These are phyloP conservation scores for Pygmarrhopalites habei DNA, from an alignment of 1,140 invertebrate species.

Conservation along the genomic window DNA sequence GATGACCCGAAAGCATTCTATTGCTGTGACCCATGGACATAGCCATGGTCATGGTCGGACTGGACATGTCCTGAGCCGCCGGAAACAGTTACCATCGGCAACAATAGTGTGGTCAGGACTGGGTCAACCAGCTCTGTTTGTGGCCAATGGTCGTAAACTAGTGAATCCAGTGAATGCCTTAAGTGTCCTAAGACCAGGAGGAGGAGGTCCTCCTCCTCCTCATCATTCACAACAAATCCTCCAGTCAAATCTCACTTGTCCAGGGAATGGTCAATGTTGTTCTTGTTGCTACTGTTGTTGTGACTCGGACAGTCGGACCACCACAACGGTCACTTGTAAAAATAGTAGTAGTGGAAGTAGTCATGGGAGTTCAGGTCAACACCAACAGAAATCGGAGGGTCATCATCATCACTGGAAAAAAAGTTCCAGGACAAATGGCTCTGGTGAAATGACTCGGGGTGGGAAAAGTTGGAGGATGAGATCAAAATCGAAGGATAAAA, in stretches of 20 bases:
- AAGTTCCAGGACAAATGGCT: too few relatives aligned
- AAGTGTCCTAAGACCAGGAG: neutral
- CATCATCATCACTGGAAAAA: too few relatives aligned
- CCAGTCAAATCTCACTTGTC: neutral
- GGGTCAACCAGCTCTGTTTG: conserved; percentile 15
- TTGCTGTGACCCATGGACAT: conserved; percentile 3
- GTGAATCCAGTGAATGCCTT: conserved; percentile 36
- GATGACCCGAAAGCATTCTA: conserved; percentile 19
- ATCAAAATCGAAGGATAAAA: conserved; percentile 16
- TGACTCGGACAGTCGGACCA: conserved; percentile 15
- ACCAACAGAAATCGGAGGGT: too few relatives aligned
- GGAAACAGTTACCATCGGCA: neutral
- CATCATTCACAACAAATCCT: conserved; percentile 9
- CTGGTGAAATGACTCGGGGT: too few relatives aligned
- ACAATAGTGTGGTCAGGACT: conserved; percentile 17
- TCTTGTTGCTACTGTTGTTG: conserved; percentile 37
- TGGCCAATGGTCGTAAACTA: conserved; percentile 19
- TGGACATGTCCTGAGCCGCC: neutral
- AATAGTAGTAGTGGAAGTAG: neutral
- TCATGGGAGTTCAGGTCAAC: too few relatives aligned
- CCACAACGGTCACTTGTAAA: neutral
- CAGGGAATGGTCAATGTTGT: conserved; percentile 13
- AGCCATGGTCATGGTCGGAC: neutral
- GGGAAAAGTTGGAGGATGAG: conserved; percentile 8
- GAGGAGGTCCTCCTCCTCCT: conserved; percentile 16